Conservation (phyloP, 2,888 invertebrate species). For the Phyllotreta cruciferae region DNA sequence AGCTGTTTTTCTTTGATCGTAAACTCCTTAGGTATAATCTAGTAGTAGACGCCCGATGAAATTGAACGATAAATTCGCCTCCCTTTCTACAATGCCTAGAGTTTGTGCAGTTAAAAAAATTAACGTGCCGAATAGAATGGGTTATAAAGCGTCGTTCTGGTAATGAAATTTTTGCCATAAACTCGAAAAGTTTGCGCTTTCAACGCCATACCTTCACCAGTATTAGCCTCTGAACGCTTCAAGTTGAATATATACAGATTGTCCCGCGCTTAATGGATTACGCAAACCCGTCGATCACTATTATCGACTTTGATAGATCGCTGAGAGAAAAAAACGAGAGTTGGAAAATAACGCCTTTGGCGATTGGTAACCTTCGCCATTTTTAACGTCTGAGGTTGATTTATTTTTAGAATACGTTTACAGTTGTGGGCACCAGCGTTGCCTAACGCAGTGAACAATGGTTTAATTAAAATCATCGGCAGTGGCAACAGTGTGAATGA, state of each 20-base stretch:
- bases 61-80: not conserved
- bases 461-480: too few species aligned
- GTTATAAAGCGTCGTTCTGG: not conserved
- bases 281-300: too few species aligned
- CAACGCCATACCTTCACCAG: not conserved
- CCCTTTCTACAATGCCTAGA: not conserved
- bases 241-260: too few species aligned
- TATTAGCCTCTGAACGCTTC: too few species aligned
- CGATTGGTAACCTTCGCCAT: not conserved
- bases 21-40: too few species aligned
- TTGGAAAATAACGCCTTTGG: not conserved
- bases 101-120: not conserved
- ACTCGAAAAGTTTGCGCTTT: not conserved
- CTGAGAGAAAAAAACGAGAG: not conserved
- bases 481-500: too few species aligned
- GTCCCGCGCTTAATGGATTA: not conserved
- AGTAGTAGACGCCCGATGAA: too few species aligned
- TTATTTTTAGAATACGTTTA: slow-evolving; percentile 14
- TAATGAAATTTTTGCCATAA: slow-evolving; percentile 8
- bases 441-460: not conserved
- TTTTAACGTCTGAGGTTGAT: slow-evolving; percentile 11
- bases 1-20: too few species aligned
- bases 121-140: slow-evolving; percentile 1
- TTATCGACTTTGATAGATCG: too few species aligned
- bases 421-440: slow-evolving; percentile 3